These are phyloP conservation scores for Drosophila watanabei DNA, from an alignment of 1,140 invertebrate species.

Conservation along the genomic window DNA sequence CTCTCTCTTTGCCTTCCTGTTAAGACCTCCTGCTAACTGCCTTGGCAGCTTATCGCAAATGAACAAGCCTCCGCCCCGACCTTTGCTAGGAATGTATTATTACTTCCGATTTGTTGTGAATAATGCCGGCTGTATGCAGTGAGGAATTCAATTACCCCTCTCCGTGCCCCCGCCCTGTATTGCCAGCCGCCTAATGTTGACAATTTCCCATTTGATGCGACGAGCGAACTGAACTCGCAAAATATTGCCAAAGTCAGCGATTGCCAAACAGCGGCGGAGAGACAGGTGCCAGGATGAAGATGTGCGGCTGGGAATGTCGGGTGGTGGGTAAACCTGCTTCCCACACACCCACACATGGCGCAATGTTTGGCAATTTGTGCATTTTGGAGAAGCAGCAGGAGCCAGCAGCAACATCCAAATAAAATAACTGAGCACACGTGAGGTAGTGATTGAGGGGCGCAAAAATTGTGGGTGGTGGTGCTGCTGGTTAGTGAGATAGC, in stretches of 20 bases:
- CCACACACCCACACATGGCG: conserved; percentile 52
- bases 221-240: conserved; percentile 42
- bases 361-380: conserved; percentile 82
- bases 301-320: conserved; percentile 21
- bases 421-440: conserved; percentile 66
- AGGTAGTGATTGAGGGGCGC: conserved; percentile 32
- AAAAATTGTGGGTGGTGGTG: background rate
- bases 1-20: background rate
- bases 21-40: conserved; percentile 38
- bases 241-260: conserved; percentile 72
- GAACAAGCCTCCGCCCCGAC: conserved; percentile 31
- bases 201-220: conserved; percentile 79
- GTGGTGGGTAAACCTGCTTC: conserved; percentile 56
- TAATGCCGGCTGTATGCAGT: conserved; percentile 71
- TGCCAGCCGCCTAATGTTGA: conserved; percentile 80
- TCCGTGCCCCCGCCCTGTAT: conserved; percentile 12
- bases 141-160: conserved; percentile 76
- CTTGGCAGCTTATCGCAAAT: conserved; percentile 57
- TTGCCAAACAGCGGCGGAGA: conserved; percentile 20
- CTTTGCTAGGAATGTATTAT: conserved; percentile 60
- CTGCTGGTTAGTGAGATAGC: background rate
- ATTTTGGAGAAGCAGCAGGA: conserved; percentile 30
- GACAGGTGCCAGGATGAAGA: conserved; percentile 7
- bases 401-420: conserved; percentile 61
- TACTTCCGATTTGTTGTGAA: conserved; percentile 81